A percentile compares a stretch with the other conserved stretches of the same genome.
These are phyloP conservation scores for Plotosus lineatus DNA, from an alignment of 2,113 vertebrate genomes.

Conservation along the genomic window DNA sequence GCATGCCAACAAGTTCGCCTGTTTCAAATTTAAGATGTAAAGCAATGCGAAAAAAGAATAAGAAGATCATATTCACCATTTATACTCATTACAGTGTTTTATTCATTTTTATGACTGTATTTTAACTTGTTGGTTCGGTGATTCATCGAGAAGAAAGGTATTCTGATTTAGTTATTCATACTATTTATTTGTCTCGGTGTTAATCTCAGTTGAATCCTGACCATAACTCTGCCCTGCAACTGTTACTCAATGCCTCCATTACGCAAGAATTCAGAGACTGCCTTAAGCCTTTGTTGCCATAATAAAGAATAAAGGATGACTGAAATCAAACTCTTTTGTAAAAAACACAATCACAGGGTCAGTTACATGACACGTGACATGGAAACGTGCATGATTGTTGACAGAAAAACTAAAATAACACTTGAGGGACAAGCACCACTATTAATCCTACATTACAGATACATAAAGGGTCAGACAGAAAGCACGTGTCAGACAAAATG, in stretches of 20 bases:
- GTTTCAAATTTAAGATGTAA: no score
- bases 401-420: background rate
- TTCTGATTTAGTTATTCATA: background rate
- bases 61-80: no score
- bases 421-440: background rate
- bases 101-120: no score
- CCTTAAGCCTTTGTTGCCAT: slow-evolving; percentile 1
- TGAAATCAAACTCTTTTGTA: background rate
- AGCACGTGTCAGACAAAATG: no score
- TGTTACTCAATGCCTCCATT: background rate
- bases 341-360: background rate
- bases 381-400: background rate
- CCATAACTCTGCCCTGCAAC: background rate
- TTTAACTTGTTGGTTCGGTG: background rate
- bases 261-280: background rate
- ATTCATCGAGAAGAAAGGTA: background rate
- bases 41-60: no score
- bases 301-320: slow-evolving; percentile 17
- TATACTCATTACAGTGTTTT: no score
- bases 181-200: background rate
- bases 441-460: background rate
- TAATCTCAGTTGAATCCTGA: background rate
- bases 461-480: background rate
- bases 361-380: background rate
- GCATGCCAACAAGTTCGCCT: no score